Percentiles rank a stretch among this genome's conserved stretches.
Conservation (phyloP, 2,113 vertebrate species). For the Saguinus imperator region DNA sequence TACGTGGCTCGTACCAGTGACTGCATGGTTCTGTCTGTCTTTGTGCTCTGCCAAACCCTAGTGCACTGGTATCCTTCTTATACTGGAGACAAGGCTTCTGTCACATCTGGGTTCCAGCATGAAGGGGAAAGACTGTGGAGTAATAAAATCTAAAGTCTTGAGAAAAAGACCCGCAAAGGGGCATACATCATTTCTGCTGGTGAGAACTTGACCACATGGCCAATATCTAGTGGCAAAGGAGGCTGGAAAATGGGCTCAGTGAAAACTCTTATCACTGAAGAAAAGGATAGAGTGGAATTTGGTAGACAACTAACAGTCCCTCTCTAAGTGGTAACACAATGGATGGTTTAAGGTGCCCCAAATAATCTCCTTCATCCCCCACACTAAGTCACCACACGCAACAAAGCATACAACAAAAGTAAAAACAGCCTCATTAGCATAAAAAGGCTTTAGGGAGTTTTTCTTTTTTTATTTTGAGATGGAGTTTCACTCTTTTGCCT, state of each 20-base stretch:
- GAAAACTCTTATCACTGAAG: neutral
- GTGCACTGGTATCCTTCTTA: neutral
- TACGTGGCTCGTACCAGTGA: neutral
- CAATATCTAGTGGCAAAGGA: neutral
- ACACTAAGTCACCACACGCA: neutral
- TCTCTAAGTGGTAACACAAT: neutral
- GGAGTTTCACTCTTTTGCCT: neutral
- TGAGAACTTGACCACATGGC: neutral
- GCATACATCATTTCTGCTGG: neutral
- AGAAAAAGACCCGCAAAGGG: neutral
- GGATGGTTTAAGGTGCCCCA: neutral
- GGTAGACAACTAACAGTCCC: neutral
- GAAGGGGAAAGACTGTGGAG: neutral
- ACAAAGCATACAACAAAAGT: neutral
- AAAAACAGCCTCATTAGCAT: neutral
- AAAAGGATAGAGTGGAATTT: neutral
- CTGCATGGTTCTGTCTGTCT: too few species aligned
- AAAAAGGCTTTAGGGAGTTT: neutral
- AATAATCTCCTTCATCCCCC: neutral
- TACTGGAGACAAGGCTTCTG: neutral
- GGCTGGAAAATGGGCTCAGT: neutral
- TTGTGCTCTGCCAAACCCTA: neutral
- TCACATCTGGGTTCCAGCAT: neutral
- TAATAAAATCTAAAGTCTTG: neutral
- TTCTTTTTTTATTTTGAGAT: neutral